Evolutionary conservation across 1,140 invertebrate species (phyloP), one percentile per base, ranked within the genome.

Genomic region (Leptinotarsa texana): DNA sequence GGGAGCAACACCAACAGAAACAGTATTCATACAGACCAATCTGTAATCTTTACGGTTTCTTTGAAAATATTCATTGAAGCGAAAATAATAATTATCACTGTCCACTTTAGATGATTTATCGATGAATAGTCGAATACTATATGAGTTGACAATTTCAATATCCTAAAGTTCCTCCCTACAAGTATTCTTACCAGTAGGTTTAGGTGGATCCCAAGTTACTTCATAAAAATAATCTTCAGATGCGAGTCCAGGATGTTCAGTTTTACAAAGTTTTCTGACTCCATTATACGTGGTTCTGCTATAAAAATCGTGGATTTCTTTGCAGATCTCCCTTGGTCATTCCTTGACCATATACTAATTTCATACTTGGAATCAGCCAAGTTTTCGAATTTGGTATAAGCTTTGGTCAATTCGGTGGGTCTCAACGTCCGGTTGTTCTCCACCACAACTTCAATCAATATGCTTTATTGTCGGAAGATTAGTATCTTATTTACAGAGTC

Each of bases 251-350:
- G 33, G 8, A 42, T 42, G 8, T 42, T 42, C 33, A 5, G 33
- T 33, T 42, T 42, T 42, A 42, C 33, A 42, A 42, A 42, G 33
- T 42, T 42, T 42, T 42, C 33, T 11, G 33, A 8, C 33, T 42
- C 33, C 33, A 42, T 42, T 42, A 42, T 42, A 42, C 33, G 74
- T 75, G 87, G 83, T 62, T 86, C 85, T 22, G 92, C 92, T 47
- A 94, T 89, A 72, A 87, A 86, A 33, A 93, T 83, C 33, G 83
- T 85, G 5, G 92, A 89, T 65, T 82, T 87, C 13, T 89, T 83
- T n/a, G 82, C 75, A 65, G 90, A 92, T 2, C 80, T 75, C 4
- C 92, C 92, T 63, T 88, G 85, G 4, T 80, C 80, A 82, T 93
- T 93, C 2, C 79, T 81, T 0, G 92, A 89, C 80, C 83, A 84